Percentiles rank a stretch among this genome's conserved stretches.
These are phyloP conservation scores for Scaptomyza caliginosa DNA, from an alignment of 2,888 invertebrate genomes.

Conservation along the genomic window DNA sequence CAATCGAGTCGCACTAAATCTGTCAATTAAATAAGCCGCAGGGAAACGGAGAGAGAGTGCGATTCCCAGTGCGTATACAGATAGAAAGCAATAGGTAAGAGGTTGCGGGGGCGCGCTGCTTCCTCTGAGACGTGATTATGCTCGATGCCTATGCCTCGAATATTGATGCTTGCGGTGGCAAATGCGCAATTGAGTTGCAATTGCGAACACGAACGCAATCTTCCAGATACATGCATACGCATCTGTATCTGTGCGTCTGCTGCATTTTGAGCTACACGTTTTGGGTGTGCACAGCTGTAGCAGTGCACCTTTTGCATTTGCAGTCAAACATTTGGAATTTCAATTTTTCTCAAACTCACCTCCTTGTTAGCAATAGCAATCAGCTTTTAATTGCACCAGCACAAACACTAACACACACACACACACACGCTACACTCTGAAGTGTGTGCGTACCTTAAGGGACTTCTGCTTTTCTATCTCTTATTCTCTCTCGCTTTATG, in stretches of 20 bases:
- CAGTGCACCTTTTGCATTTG: slow-evolving; percentile 49
- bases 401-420: slow-evolving; percentile 14
- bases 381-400: slow-evolving; percentile 81
- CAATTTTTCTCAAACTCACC: slow-evolving; percentile 63
- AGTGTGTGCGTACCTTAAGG: slow-evolving; percentile 28
- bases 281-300: slow-evolving; percentile 70
- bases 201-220: slow-evolving; percentile 73
- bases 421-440: not conserved
- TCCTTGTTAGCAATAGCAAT: slow-evolving; percentile 67
- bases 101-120: slow-evolving; percentile 30
- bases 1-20: slow-evolving; percentile 83
- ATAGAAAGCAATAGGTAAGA: not conserved
- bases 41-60: slow-evolving; percentile 69
- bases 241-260: slow-evolving; percentile 42
- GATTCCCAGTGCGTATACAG: slow-evolving; percentile 45
- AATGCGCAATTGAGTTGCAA: slow-evolving; percentile 80
- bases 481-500: not conserved
- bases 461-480: not conserved
- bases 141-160: slow-evolving; percentile 50
- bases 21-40: slow-evolving; percentile 83
- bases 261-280: slow-evolving; percentile 73
- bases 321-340: slow-evolving; percentile 56
- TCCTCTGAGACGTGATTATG: slow-evolving; percentile 72
- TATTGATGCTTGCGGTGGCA: slow-evolving; percentile 79
- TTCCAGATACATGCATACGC: slow-evolving; percentile 50